Base-by-base conservation (phyloP, 2,797 vertebrate species). In the Liparis tanakae region DNA sequence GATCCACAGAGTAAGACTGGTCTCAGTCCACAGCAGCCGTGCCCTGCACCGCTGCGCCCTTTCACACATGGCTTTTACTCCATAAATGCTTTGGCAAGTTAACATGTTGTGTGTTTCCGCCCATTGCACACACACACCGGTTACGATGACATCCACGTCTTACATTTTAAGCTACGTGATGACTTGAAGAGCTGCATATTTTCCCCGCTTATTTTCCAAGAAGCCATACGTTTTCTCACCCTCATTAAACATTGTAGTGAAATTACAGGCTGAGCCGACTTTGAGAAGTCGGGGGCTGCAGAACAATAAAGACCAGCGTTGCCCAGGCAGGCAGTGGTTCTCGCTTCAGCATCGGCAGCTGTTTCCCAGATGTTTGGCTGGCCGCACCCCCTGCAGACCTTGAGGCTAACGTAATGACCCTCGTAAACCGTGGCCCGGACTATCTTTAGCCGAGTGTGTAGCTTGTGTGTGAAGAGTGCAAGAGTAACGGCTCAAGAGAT, bases 361-460 rank as follows among this genome's bases (percentile, higher is more conserved):
- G 92, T 88, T 90, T 81, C 58, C 87, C 93, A 94, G 92, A 93
- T 94, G 92, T 91, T 90, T 80, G 69, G 79, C 81, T 44, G 50
- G 75, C 80, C 86, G 37, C 79, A 48, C 73, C 60, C 75, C 64
- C 80, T 67, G 73, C 81, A 87, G 84, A 85, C 88, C 77, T 83
- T 34, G 37, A 85, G 78, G 80, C 83, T 70, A 85, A 82, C 55
- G 50, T 89, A 83, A 86, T 87, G 78, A 20, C 70, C 78, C 74
- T 71, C 58, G 50, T 55, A 80, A 86, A 86, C 81, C 81, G 25
- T 61, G n/a, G 53, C 70, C 63, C 33, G 43, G 72, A 82, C 86
- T 90, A 85, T 90, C 76, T 91, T 89, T 89, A 89, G 88, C 58
- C 9, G 14, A 10, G 44, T 72, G 36, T 58, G 62, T 80, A 37